Conservation (phyloP, 2,113 vertebrate genomes). For the Eretmodus cyanostictus region DNA sequence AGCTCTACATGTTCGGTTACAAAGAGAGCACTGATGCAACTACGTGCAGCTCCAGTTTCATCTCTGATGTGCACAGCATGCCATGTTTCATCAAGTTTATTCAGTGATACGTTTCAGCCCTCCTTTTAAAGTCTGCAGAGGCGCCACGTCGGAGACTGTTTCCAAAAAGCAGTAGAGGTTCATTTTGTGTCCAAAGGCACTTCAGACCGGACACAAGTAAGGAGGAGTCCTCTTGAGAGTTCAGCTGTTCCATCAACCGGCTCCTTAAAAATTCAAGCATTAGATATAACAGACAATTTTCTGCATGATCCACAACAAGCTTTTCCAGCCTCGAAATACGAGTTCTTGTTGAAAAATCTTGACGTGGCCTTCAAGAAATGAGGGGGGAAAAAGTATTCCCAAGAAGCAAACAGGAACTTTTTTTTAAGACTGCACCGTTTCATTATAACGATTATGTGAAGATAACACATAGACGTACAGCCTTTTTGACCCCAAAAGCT, state of each 20-base stretch:
- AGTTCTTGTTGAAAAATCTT: neutral
- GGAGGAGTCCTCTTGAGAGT: neutral
- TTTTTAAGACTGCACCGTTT: neutral
- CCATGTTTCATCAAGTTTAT: neutral
- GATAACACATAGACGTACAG: neutral
- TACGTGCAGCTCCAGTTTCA: neutral
- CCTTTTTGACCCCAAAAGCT: neutral
- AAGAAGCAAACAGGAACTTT: neutral
- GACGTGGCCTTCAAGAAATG: neutral
- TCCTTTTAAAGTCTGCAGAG: neutral
- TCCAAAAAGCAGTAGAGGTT: neutral
- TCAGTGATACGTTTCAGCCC: slow-evolving; percentile 6
- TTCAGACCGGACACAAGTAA: slow-evolving; percentile 27
- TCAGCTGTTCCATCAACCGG: slow-evolving; percentile 1
- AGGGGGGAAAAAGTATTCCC: neutral
- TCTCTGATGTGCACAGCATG: neutral
- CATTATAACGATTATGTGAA: neutral
- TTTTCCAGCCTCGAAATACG: neutral
- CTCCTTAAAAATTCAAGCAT: slow-evolving; percentile 45
- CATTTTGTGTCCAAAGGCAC: slow-evolving; percentile 50
- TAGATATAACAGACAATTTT: neutral
- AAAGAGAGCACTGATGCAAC: slow-evolving; percentile 12
- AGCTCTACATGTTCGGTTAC: slow-evolving; percentile 7
- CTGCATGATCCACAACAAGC: neutral
- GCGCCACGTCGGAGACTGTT: neutral